Base-by-base conservation (phyloP, 2,888 invertebrate species). In the Cheilosia soror region DNA sequence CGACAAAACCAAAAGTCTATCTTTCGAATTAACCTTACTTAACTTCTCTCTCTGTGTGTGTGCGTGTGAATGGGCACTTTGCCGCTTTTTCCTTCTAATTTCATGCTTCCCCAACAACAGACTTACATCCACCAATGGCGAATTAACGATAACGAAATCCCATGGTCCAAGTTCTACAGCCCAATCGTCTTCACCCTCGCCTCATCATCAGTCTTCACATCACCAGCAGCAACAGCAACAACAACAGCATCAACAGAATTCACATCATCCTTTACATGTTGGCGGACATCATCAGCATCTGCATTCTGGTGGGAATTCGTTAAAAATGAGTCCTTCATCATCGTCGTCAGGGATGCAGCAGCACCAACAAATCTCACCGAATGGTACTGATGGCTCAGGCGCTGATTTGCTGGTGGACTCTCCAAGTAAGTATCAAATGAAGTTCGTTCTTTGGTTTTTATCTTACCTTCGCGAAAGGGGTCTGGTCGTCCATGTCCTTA, bases 131-230 rank as follows among this genome's bases (percentile, higher is more conserved):
- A 95, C 95, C 88, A 97, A 97, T 90, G 96, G 96, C 40, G 97
- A 97, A 93, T 94, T 97, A 87, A 96, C 96, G 78, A 96, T 97
- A 90, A 96, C 96, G 84, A 96, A 96, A 88, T 95, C 96, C 49
- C 94, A 95, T 89, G 95, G 94, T 71, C 94, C 94, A 58, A 91
- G 90, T 25, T 51, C 27, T 66, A 89, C 89, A 80, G 88, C 90
- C 66, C 85, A 89, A 25, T 89, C 90, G 33, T 88, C 89, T 65
- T 90, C 91, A 42, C 90, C 90, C 88, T 57, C 90, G 71, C 31
- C 88, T 71, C 85, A 81, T 62, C 85, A 81, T 57, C 88, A 78
- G 65, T 89, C 77, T 53, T 73, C 65, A 65, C 78, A 81, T 58
- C 69, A 68, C 13, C 85, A 75, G 37, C 81, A 77, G 68, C 87